A percentile compares a stretch with the other conserved stretches of the same genome.
These are phyloP conservation scores for Palloptera scutellata DNA, from an alignment of 2,888 invertebrate genomes.

Conservation along the genomic window DNA sequence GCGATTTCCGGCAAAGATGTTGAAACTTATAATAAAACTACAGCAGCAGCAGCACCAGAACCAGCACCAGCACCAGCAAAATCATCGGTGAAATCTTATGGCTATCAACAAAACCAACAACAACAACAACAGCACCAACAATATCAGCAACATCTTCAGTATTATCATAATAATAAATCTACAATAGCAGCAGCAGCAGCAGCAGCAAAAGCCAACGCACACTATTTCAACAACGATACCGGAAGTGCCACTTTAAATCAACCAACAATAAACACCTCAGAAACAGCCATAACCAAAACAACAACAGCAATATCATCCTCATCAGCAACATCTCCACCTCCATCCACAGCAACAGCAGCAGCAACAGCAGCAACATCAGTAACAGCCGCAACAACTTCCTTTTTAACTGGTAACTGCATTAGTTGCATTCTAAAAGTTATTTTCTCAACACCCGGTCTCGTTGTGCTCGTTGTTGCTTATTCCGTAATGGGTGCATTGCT, in stretches of 20 bases:
- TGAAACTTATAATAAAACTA: constrained; percentile 45
- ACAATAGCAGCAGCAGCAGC: constrained; percentile 32
- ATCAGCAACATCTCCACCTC: constrained; percentile 27
- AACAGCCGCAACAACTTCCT: constrained; percentile 21
- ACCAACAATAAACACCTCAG: constrained; percentile 22
- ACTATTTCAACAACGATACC: constrained; percentile 20
- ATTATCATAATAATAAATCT: no score
- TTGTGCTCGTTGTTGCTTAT: constrained; percentile 77
- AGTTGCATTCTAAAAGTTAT: constrained; percentile 56
- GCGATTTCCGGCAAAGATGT: constrained; percentile 56
- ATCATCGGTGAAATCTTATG: constrained; percentile 26
- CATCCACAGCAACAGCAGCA: constrained; percentile 18
- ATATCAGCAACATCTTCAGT: constrained; percentile 26
- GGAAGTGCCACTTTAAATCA: constrained; percentile 23
- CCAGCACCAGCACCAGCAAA: constrained; percentile 29
- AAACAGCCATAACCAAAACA: constrained; percentile 31
- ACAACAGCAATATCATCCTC: constrained; percentile 25
- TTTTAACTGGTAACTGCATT: constrained; percentile 43
- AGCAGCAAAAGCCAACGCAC: constrained; percentile 27
- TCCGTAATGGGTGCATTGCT: constrained; percentile 78
- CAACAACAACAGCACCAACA: constrained; percentile 38
- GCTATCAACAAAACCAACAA: constrained; percentile 36
- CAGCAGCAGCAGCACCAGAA: constrained; percentile 39
- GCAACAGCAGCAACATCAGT: constrained; percentile 30
- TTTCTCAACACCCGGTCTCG: constrained; percentile 69